Evolutionary conservation across 2,797 vertebrate genomes (phyloP).

Genomic region (Adelosebastes latens): DNA sequence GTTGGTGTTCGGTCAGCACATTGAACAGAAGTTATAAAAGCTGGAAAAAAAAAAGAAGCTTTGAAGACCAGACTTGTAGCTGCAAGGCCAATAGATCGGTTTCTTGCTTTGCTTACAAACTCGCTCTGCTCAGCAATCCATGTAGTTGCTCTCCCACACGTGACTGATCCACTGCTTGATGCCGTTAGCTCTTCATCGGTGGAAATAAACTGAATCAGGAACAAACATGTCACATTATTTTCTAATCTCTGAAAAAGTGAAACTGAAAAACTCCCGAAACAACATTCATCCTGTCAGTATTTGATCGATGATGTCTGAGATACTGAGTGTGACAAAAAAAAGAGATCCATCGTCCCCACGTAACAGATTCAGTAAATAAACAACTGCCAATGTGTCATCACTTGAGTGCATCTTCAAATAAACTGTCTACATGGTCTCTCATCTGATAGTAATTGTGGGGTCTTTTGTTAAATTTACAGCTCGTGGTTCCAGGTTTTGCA

Average conservation of each 20-base stretch:
- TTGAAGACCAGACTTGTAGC: conserved; percentile 40
- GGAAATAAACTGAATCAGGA: neutral
- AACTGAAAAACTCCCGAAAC: neutral
- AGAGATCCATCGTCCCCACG: neutral
- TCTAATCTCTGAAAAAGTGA: neutral
- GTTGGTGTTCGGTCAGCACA: conserved; percentile 17
- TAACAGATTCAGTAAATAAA: neutral
- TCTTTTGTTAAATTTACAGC: neutral
- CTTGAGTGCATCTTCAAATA: neutral
- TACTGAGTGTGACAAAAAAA: neutral
- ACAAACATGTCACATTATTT: neutral
- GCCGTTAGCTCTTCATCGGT: neutral
- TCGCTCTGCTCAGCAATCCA: conserved; percentile 11
- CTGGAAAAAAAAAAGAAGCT: conserved; percentile 15
- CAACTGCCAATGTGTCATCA: neutral
- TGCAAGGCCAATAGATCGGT: neutral
- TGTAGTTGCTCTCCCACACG: neutral
- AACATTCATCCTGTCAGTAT: neutral
- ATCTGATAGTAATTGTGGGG: neutral
- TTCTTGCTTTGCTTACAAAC: conserved; percentile 22
- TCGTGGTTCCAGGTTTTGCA: neutral
- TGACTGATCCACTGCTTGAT: conserved; percentile 4
- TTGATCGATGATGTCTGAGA: neutral
- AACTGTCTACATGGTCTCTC: neutral
- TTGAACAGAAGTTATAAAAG: conserved; percentile 29